Conservation (phyloP, 1,140 invertebrate genomes). For the Neodiprion pinetum region DNA sequence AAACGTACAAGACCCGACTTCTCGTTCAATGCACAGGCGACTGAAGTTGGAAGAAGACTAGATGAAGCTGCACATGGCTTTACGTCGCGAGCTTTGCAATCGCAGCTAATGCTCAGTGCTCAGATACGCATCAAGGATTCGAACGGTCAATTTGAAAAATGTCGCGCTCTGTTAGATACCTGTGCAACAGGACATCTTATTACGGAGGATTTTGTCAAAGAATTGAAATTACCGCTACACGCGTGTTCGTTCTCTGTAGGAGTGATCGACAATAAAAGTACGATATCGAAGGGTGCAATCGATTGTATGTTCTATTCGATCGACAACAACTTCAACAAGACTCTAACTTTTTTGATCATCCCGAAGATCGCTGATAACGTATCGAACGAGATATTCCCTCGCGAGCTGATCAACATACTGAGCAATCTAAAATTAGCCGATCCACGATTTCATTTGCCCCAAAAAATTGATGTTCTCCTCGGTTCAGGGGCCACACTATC, state of each 20-base stretch:
- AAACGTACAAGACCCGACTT: too few species aligned
- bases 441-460: slow-evolving; percentile 36
- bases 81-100: slow-evolving; percentile 19
- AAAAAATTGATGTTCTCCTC: slow-evolving; percentile 37
- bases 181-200: slow-evolving; percentile 23
- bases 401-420: slow-evolving; percentile 18
- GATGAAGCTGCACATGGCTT: slow-evolving; percentile 14
- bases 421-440: slow-evolving; percentile 33
- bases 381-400: background rate
- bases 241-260: slow-evolving; percentile 3
- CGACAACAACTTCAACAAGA: slow-evolving; percentile 14
- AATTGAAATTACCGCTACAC: slow-evolving; percentile 1
- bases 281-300: slow-evolving; percentile 8
- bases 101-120: slow-evolving; percentile 27
- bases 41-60: background rate
- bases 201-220: slow-evolving; percentile 13
- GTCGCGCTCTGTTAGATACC: slow-evolving; percentile 22
- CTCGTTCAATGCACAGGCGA: too few species aligned
- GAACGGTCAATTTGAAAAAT: slow-evolving; percentile 9
- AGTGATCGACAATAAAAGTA: background rate
- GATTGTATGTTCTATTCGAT: slow-evolving; percentile 10
- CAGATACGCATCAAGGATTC: slow-evolving; percentile 19
- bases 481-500: slow-evolving; percentile 36
- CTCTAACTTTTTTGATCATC: slow-evolving; percentile 21
- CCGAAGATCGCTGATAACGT: slow-evolving; percentile 12